These are phyloP conservation scores for Bhutanitis thaidina DNA, from an alignment of 2,888 invertebrate species.

Conservation along the genomic window DNA sequence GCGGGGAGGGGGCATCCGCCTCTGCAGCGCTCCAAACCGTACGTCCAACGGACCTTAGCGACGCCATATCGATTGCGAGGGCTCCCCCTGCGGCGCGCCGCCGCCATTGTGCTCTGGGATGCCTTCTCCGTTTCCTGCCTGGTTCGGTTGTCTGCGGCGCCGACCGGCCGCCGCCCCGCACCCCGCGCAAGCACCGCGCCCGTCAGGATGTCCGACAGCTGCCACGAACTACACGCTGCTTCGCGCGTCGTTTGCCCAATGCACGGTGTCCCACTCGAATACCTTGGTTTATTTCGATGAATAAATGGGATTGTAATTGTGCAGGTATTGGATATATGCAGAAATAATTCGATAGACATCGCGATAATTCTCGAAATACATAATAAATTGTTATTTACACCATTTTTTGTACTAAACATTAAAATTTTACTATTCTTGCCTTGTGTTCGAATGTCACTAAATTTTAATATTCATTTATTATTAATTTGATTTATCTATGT, in stretches of 20 bases:
- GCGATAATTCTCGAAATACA: too few relatives aligned
- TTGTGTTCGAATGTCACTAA: too few relatives aligned
- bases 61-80: constrained; percentile 80
- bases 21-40: constrained; percentile 75
- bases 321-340: too few relatives aligned
- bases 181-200: constrained; percentile 33
- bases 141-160: constrained; percentile 51
- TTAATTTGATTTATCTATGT: too few relatives aligned
- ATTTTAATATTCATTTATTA: too few relatives aligned
- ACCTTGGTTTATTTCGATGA: not conserved
- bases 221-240: constrained; percentile 48
- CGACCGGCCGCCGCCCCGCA: constrained; percentile 31
- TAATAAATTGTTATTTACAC: too few relatives aligned
- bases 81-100: constrained; percentile 76
- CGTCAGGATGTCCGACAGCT: constrained; percentile 65
- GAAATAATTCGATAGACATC: too few relatives aligned
- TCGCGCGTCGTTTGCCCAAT: constrained; percentile 28
- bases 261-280: constrained; percentile 12
- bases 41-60: constrained; percentile 80
- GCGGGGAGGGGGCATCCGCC: constrained; percentile 70
- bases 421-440: too few relatives aligned
- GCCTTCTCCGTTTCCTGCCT: constrained; percentile 76
- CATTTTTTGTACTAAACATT: too few relatives aligned
- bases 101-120: constrained; percentile 76
- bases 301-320: too few relatives aligned